Evolutionary conservation across 2,797 vertebrate genomes (phyloP).

Genomic region (Nothura maculosa): DNA sequence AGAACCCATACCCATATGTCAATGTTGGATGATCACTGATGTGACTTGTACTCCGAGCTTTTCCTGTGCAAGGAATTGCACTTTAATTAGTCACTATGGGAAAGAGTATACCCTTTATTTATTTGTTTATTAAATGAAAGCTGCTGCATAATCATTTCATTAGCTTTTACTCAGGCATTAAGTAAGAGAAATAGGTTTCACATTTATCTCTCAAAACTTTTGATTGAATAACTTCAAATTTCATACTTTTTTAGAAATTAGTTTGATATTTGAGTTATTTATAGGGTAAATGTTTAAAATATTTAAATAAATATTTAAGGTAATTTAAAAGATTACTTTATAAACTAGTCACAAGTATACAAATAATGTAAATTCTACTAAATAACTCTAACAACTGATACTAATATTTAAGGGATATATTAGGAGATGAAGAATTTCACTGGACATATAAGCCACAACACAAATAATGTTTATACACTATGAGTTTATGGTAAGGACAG

Average conservation of each 20-base stretch:
- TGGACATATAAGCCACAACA: not conserved
- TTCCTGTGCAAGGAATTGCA: not conserved
- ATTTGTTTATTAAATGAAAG: not conserved
- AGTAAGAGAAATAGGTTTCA: not conserved
- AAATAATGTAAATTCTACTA: not conserved
- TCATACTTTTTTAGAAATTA: not conserved
- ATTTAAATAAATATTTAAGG: too few relatives aligned
- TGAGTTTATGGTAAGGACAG: not conserved
- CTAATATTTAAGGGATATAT: not conserved
- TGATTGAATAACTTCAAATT: not conserved
- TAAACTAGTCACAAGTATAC: not conserved
- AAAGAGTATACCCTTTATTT: not conserved
- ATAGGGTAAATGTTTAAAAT: too few relatives aligned
- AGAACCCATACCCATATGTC: not conserved
- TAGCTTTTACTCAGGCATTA: not conserved
- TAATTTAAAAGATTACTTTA: not conserved
- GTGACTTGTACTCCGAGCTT: not conserved
- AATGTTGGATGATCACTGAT: not conserved
- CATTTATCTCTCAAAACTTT: not conserved
- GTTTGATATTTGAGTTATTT: not conserved
- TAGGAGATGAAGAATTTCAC: not conserved
- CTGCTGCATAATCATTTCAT: not conserved
- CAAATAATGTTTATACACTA: not conserved
- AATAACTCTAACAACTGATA: not conserved
- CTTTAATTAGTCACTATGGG: not conserved